These are phyloP conservation scores for Tichodroma muraria DNA, from an alignment of 2,113 vertebrate genomes.

Conservation along the genomic window DNA sequence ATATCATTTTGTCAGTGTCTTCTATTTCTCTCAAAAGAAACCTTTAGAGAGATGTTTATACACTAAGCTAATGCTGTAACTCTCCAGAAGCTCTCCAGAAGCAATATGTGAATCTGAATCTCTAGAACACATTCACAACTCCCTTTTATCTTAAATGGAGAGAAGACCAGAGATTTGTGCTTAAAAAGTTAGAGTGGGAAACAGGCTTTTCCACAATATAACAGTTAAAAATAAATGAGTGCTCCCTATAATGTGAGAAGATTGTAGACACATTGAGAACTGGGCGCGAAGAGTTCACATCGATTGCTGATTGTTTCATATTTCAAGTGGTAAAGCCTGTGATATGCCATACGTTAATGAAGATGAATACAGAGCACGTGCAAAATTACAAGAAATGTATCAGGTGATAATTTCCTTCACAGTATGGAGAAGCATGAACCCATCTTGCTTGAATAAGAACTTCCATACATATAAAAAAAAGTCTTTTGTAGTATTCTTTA, in stretches of 20 bases:
- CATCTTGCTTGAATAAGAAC: neutral
- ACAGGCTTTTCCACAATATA: neutral
- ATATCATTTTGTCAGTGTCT: neutral
- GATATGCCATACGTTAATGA: rapidly evolving
- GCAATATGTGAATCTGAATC: neutral
- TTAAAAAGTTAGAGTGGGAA: neutral
- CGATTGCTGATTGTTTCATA: neutral
- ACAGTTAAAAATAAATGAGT: neutral
- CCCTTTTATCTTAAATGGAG: neutral
- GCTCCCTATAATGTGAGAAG: neutral
- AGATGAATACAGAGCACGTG: neutral
- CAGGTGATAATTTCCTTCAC: neutral
- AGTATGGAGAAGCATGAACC: neutral
- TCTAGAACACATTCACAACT: neutral
- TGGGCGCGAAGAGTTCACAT: neutral
- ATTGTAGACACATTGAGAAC: neutral
- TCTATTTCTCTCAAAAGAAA: neutral
- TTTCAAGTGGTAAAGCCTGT: neutral
- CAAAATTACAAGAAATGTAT: neutral
- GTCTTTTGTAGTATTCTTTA: neutral
- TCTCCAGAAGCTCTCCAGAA: neutral
- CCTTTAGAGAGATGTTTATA: neutral
- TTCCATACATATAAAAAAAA: neutral
- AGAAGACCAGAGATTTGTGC: neutral
- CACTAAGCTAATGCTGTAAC: neutral